Conservation (phyloP, 2,888 invertebrate genomes). For the Patella caerulea region DNA sequence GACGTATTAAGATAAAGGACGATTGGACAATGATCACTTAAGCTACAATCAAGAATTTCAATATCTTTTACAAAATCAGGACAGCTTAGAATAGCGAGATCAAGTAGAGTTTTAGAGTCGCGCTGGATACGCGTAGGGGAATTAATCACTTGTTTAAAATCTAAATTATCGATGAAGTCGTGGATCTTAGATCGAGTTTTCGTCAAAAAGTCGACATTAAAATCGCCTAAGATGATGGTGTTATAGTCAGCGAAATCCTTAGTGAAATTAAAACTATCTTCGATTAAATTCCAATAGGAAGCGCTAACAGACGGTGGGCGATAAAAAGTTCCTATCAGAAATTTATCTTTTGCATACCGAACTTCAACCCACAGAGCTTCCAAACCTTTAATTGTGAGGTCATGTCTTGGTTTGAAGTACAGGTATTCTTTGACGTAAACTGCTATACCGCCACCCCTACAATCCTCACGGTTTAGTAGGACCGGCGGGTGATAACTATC, state of each 20-base stretch:
- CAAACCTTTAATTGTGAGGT: neutral
- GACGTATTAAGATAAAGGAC: neutral
- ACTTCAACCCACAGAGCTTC: neutral
- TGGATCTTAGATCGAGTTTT: neutral
- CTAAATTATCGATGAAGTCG: neutral
- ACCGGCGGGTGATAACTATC: neutral
- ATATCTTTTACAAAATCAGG: neutral
- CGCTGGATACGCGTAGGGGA: neutral
- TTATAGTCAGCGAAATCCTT: neutral
- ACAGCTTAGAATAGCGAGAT: slow-evolving; percentile 2
- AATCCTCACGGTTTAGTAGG: neutral
- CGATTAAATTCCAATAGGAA: neutral
- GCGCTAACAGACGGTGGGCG: neutral
- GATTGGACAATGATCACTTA: neutral
- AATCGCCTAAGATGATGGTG: neutral
- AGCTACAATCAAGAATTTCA: neutral
- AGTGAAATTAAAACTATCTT: neutral
- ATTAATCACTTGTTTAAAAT: neutral
- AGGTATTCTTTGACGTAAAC: neutral
- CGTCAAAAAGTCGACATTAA: neutral
- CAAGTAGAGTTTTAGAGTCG: neutral
- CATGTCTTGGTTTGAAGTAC: neutral
- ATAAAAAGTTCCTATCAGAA: neutral
- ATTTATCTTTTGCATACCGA: neutral
- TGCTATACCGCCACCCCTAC: slow-evolving; percentile 4